Evolutionary conservation across 2,113 vertebrate species (phyloP), one percentile per base, ranked within the genome.

Genomic region (Laticauda colubrina): DNA sequence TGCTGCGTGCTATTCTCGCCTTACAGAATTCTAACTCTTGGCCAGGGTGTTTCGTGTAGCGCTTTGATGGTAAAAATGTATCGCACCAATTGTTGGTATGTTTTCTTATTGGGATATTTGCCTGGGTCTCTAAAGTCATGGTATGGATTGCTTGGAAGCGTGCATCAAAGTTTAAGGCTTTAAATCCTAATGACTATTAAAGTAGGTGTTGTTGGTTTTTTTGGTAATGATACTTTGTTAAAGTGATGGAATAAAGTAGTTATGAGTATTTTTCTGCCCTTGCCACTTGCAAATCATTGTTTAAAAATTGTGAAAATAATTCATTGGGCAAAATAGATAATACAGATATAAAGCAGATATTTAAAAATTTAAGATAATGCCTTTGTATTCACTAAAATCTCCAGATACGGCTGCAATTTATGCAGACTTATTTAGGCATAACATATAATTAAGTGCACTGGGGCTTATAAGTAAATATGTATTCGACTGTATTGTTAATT

Each of bases 181-280:
- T 87, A 61, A 20, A 48, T 43, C 81, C n/a, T 54, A 57, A n/a
- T 29, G 59, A 4, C 21, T 54, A 8, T 92, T 57, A 5, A 57
- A 53, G 21, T 64, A 39, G 11, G 39, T 51, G 4, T 24, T 92
- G n/a, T 29, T 51, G 9, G 57, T 51, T 89, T 85, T 51, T 89
- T 39, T 85, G 12, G 39, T 24, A 21, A 21, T 5, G 3, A 8
- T 90, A 64, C 12, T 90, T 48, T 54, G 91, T 75, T 39, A 8
- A 26, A 81, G 87, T 20, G 11, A 9, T 81, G 34, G 51, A 81
- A 89, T 88, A 34, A 29, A 69, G 12, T 69, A 94, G 93, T 95
- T 95, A 95, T 54, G 94, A 96, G 90, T 94, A 95, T 56, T 95
- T 88, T 51, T 43, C 87, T 94, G 85, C 4, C 34, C 53, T 0